Evolutionary conservation across 1,140 invertebrate genomes (phyloP), one percentile per base, ranked within the genome.

Genomic region (Euborellia annulipes): DNA sequence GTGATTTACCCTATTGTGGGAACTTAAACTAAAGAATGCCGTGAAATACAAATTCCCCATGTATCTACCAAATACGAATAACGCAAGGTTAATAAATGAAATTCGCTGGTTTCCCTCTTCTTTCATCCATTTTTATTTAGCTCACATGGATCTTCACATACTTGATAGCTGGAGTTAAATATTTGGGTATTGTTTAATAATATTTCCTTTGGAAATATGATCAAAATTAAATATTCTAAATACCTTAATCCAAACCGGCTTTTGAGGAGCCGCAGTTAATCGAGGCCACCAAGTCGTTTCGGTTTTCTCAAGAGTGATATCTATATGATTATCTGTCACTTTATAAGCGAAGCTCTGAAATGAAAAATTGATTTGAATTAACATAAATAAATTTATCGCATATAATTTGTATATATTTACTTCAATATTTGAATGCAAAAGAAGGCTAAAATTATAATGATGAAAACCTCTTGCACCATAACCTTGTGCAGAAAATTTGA

Each of bases 231-330:
- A n/a, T n/a, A n/a, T n/a, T n/a, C n/a, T n/a, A 45, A 40, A 36
- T 57, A 73, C 78, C 69, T 91, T 93, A 2, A 95, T 63, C 89
- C 89, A 95, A 0, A 78, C 73, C 2, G 84, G 83, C 59, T 92
- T 93, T 54, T 80, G 75, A 13, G 78, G 76, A 47, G 81, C 71
- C 40, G 75, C 70, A 3, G 78, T 82, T 20, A 93, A 61, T 45
- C 88, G 64, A 2, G 85, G 82, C 90, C 89, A 93, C 74, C 79
- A 88, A 19, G 70, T 73, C 13, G 65, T 63, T 36, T 71, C 65
- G 38, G 66, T 62, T 60, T 93, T 93, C 39, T 68, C 71, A 36
- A 93, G 65, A 1, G 70, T 61, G 56, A 92, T 71, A 49, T 89
- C 80, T 19, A 94, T 73, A 58, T 81, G 74, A 40, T 79, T 73